Evolutionary conservation across 2,113 vertebrate genomes (phyloP), one percentile per base, ranked within the genome.

Genomic region (Oostethus manadensis): DNA sequence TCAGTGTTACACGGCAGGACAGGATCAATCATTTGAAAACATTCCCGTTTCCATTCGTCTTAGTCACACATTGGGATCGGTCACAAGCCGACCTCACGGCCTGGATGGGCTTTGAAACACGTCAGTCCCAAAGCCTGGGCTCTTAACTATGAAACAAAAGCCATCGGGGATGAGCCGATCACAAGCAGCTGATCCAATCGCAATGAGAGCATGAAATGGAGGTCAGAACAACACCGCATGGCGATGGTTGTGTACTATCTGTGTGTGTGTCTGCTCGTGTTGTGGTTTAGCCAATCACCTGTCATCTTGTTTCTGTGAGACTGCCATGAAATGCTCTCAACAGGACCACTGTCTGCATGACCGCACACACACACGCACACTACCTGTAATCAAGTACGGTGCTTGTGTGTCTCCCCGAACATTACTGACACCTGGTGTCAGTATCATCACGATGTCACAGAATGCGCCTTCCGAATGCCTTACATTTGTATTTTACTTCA

Each of bases 281-380:
- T 75, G 73, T 43, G 60, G 78, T 82, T 83, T 77, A 70, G 77
- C 74, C 76, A 84, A 85, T 87, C 84, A 85, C 76, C 78, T 74
- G 76, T 71, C 79, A 85, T 84, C 76, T 86, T 66, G 74, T 71
- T 78, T 71, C 73, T 86, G 81, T 82, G 82, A 84, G 57, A 80
- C 76, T 80, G 77, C 77, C 79, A 82, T 75, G 64, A 72, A 72
- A 46, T 79, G 62, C 64, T 69, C 58, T 76, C 68, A 56, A 73
- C 61, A 16, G 67, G 61, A 69, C 62, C 62, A 72, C 78, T 81
- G 76, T 83, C 72, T 81, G 76, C 71, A 68, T 60, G 64, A 58
- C 56, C 70, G 72, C 59, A 70, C 59, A 49, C 10, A 17, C 58
- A 65, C 45, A 49, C 58, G 51, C 46, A 60, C 4, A 17, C 51